Percentiles rank a stretch among this genome's conserved stretches.
Conservation (phyloP, 2,113 vertebrate species). For the Himantopus leucocephalus region DNA sequence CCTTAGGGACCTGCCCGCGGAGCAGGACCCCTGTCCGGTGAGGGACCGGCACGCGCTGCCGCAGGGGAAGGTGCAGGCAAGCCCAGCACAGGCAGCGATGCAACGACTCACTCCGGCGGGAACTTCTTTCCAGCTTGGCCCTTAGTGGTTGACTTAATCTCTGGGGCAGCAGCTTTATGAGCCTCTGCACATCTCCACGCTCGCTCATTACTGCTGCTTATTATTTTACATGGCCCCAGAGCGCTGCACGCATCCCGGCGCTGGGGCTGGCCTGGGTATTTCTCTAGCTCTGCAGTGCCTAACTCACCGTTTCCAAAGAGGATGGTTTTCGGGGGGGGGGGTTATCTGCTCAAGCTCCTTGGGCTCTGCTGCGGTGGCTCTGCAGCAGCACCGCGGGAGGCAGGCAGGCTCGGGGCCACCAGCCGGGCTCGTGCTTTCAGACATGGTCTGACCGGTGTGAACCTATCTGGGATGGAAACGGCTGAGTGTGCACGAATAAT, state of each 20-base stretch:
- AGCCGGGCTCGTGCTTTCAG: background rate
- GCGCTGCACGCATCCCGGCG: accelerated
- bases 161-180: background rate
- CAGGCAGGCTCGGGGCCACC: background rate
- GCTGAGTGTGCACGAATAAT: background rate
- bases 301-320: background rate
- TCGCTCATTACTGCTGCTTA: background rate
- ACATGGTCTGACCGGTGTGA: background rate
- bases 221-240: background rate
- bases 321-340: background rate
- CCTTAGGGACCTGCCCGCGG: accelerated
- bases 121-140: background rate
- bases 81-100: background rate
- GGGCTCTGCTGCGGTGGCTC: background rate
- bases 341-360: background rate
- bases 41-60: accelerated
- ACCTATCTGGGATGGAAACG: background rate
- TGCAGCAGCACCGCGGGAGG: background rate
- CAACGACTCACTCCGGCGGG: accelerated
- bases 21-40: too few relatives aligned
- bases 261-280: background rate
- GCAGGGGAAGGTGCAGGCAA: background rate
- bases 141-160: background rate
- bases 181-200: background rate
- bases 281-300: background rate